A percentile compares a stretch with the other conserved stretches of the same genome.
phyloP scores from a whole-genome alignment of 1,140 invertebrate species.

The Psix sp. region DNA sequence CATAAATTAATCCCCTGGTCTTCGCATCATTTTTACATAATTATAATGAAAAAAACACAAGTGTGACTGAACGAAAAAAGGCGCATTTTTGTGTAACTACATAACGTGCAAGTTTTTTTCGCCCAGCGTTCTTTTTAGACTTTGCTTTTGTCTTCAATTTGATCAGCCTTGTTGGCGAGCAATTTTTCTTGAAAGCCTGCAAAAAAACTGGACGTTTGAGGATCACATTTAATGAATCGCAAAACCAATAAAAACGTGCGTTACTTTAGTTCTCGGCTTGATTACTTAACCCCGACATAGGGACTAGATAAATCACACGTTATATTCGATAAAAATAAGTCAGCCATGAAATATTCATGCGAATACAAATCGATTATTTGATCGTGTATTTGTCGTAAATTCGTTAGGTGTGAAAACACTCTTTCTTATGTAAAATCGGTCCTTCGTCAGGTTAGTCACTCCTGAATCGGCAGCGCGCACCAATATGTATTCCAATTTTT shows the following conservation, averaged over 20 bases:
- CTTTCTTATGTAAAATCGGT: slow-evolving; percentile 31
- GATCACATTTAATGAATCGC: too few relatives aligned
- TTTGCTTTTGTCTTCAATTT: too few relatives aligned
- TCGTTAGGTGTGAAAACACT: slow-evolving; percentile 43
- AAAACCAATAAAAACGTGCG: too few relatives aligned
- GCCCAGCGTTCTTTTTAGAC: too few relatives aligned
- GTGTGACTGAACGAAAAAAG: slow-evolving; percentile 26
- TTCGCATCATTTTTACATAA: slow-evolving; percentile 50
- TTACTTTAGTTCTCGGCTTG: too few relatives aligned
- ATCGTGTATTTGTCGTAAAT: slow-evolving; percentile 29
- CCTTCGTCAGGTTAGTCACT: slow-evolving; percentile 24
- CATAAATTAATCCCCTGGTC: slow-evolving; percentile 35
- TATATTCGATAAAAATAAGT: slow-evolving; percentile 21
- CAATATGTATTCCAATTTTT: slow-evolving; percentile 15
- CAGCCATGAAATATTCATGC: slow-evolving; percentile 34
- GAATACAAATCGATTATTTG: slow-evolving; percentile 35
- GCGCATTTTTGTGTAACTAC: neutral
- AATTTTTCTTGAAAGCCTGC: too few relatives aligned
- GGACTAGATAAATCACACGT: slow-evolving; percentile 23
- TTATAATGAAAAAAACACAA: too few relatives aligned
- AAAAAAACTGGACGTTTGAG: too few relatives aligned
- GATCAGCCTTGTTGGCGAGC: too few relatives aligned
- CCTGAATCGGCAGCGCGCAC: slow-evolving; percentile 9
- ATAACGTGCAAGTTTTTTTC: too few relatives aligned
- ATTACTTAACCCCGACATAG: too few relatives aligned